Percentiles rank a stretch among this genome's conserved stretches.
These are phyloP conservation scores for Crypturellus tataupa DNA, from an alignment of 2,797 vertebrate genomes.

Conservation along the genomic window DNA sequence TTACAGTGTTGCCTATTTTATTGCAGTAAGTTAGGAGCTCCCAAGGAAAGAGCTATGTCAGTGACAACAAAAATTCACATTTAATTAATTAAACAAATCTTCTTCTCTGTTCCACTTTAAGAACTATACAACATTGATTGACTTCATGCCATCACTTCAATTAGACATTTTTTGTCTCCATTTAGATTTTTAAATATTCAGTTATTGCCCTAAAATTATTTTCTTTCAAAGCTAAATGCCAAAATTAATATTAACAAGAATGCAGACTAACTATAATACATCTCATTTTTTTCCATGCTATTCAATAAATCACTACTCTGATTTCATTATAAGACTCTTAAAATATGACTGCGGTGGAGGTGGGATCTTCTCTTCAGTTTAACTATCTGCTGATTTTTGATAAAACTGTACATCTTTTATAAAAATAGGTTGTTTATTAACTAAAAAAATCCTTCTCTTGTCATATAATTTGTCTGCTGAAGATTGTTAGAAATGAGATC, in stretches of 20 bases:
- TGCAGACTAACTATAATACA: neutral
- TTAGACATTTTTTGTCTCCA: conserved; percentile 5
- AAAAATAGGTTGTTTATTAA: neutral
- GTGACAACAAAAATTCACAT: neutral
- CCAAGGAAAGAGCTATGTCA: neutral
- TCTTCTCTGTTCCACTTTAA: neutral
- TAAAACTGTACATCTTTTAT: neutral
- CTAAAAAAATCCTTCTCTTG: neutral
- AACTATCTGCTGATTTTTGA: neutral
- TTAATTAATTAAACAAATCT: neutral
- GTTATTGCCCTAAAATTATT: neutral
- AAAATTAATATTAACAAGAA: neutral
- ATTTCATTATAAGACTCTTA: neutral
- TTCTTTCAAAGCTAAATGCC: neutral
- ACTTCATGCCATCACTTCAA: neutral
- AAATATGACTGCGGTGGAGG: neutral
- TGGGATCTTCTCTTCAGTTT: neutral
- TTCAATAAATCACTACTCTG: neutral
- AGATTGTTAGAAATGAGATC: neutral
- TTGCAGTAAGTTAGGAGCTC: neutral
- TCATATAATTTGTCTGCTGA: neutral
- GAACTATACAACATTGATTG: neutral
- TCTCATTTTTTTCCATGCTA: neutral
- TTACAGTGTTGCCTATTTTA: neutral
- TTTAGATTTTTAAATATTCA: neutral